Evolutionary conservation across 2,888 invertebrate species (phyloP), one percentile per base, ranked within the genome.

Genomic region (Nymphalis urticae): DNA sequence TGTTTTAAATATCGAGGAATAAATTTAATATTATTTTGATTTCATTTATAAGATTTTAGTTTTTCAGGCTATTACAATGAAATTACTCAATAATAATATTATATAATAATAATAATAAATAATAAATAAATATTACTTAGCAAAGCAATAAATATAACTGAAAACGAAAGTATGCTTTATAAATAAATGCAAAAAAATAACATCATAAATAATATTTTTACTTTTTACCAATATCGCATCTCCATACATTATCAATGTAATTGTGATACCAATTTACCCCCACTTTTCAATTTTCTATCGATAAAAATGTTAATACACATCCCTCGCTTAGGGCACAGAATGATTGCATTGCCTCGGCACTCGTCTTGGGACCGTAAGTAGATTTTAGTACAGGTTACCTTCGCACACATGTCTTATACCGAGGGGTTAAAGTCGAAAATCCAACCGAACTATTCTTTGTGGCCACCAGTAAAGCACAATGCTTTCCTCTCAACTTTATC

Each of bases 301-400:
- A 90, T 90, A 90, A 89, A 89, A 87, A 88, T 90, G 89, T 88
- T 85, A 89, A 89, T 88, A 79, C 79, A 78, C 79, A 85, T 83
- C 85, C 86, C 85, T 87, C 86, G 75, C 71, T 78, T 76, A 78
- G 79, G 82, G 81, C 80, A 79, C 78, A 56, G 82, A 83, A 84
- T 87, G 89, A 89, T 89, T 88, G 88, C 87, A 86, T 88, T 71
- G 82, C 82, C 84, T 80, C 77, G 76, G 75, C 74, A 80, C 80
- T 77, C 80, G 79, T 79, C 82, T 79, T 75, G 73, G 73, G 73
- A 72, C 72, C 67, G 59, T 68, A 79, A 80, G 78, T 79, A 77
- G 78, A 78, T 80, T 78, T 75, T 73, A 74, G 71, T 74, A 70
- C 75, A 68, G 73, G 71, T 68, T 63, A 69, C 74, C 67, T 68